Base-by-base conservation (phyloP, 2,113 vertebrate species). In the Tautogolabrus adspersus region DNA sequence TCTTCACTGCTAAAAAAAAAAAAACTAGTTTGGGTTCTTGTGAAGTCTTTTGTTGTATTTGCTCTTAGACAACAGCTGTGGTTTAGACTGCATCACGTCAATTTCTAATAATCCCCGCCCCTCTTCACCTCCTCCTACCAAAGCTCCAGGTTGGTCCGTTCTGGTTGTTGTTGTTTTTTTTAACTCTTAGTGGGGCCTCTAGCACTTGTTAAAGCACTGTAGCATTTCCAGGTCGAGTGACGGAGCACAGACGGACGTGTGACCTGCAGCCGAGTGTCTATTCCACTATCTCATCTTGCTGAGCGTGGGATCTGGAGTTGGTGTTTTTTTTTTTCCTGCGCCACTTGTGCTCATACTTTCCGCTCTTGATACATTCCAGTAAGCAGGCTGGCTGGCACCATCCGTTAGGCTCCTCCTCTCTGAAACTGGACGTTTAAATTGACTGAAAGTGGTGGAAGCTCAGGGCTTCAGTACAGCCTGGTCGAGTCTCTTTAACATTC, bases 1-100 rank as follows among this genome's bases (percentile, higher is more conserved):
- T 92, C 93, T 96, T 96, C 94, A 96, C 95, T 94, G 95, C 95
- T 96, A 92, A 94, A 92, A 34, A 34, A 34, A 34, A 34, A 34
- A 34, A 94, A 94, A 92, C 90, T 97, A 97, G 95, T 97, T 96
- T 96, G 96, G 96, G 86, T 97, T 97, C 94, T 97, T 94, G 94
- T 96, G 93, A 96, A 95, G 94, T 97, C 94, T 96, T 95, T 96
- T 92, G 94, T 95, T 94, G 93, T 95, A 93, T 97, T 92, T 97
- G 94, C 93, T 96, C 94, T 95, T 96, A 93, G 95, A 96, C 92
- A 96, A 95, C 94, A 96, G 95, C 93, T 96, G 90, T 95, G 90
- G 93, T 95, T 75, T 84, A 83, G 94, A 93, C 85, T 61, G 91
- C 94, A 85, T 93, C 90, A 88, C 91, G 90, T 77, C 22, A 22